Evolutionary conservation across 2,797 vertebrate genomes (phyloP), one percentile per base, ranked within the genome.

Genomic region (Chromobotia macracanthus): DNA sequence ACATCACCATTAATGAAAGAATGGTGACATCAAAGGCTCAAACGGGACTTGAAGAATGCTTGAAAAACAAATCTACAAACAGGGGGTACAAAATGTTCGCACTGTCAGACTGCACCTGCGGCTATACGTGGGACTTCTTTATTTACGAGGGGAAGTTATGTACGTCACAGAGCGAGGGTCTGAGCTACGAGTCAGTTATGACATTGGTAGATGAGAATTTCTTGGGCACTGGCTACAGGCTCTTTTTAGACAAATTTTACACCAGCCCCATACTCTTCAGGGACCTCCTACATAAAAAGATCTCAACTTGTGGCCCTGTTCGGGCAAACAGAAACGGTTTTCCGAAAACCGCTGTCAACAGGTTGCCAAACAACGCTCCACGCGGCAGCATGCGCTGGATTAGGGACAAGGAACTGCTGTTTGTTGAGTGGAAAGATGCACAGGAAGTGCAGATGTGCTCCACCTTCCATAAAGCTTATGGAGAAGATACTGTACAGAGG

Each of bases 211-310:
- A 87, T 0, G 77, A 88, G 3, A 82, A 86, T 2, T 82, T 87
- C 46, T 84, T 92, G 0, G 92, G 91, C 0, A 87, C 76, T 64
- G 90, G 91, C 7, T 92, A 93, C 65, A 89, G 87, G 31, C 85
- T 92, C 15, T 92, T 89, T 3, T 84, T 91, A 11, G 91, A 92
- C 72, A 90, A 85, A 85, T 91, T 88, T 44, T 93, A 91, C 88
- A 90, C 89, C 6, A 91, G 90, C 50, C 86, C 89, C 0, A 61
- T 69, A n/a, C 86, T 92, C n/a, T 84, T 84, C 35, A 58, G 3
- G 0, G 66, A 80, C 25, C 77, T 86, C 9, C 11, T 61, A 4
- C 2, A 2, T 19, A 70, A 70, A 12, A 72, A 61, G 2, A 38
- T 88, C 0, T 90, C 89, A 28, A 65, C 75, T 77, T 77, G 75